These are phyloP conservation scores for Hippocampus mohnikei DNA, from an alignment of 2,113 vertebrate genomes.

Conservation along the genomic window DNA sequence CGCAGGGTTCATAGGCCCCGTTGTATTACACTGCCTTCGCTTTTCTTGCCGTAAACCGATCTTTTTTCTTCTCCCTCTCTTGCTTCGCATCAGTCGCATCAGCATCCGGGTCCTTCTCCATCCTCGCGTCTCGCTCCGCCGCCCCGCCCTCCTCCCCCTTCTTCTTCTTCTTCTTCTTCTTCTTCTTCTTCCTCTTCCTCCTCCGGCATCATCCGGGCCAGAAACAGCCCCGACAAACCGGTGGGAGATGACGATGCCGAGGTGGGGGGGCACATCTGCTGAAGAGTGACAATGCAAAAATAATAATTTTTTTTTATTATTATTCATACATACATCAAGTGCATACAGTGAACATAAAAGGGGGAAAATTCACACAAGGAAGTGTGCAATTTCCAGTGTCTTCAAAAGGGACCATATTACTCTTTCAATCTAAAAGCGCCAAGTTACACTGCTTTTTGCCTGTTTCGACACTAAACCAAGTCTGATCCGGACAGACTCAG, in stretches of 20 bases:
- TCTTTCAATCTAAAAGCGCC: no score
- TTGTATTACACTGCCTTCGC: slow-evolving; percentile 47
- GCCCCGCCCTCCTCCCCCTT: slow-evolving; percentile 3
- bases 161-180: no score
- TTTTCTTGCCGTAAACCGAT: slow-evolving; percentile 74
- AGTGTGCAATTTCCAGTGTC: no score
- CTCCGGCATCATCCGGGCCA: slow-evolving; percentile 20
- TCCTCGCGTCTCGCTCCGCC: slow-evolving; percentile 40
- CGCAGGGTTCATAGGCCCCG: slow-evolving; percentile 36
- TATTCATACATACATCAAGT: neutral
- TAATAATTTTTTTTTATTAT: no score
- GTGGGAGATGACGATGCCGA: slow-evolving; percentile 1
- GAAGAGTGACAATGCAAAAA: neutral
- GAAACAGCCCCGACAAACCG: slow-evolving; percentile 16
- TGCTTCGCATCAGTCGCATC: slow-evolving; percentile 71
- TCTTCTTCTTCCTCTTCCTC: neutral
- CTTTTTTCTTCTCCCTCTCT: slow-evolving; percentile 64
- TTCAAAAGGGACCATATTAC: no score
- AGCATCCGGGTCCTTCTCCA: slow-evolving; percentile 66
- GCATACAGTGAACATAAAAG: no score
- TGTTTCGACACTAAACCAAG: no score
- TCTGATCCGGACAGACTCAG: neutral
- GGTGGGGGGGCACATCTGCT: neutral
- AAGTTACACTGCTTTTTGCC: no score
- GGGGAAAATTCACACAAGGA: no score